Evolutionary conservation across 1,140 invertebrate species (phyloP).

Genomic region (Calosoma granatense): DNA sequence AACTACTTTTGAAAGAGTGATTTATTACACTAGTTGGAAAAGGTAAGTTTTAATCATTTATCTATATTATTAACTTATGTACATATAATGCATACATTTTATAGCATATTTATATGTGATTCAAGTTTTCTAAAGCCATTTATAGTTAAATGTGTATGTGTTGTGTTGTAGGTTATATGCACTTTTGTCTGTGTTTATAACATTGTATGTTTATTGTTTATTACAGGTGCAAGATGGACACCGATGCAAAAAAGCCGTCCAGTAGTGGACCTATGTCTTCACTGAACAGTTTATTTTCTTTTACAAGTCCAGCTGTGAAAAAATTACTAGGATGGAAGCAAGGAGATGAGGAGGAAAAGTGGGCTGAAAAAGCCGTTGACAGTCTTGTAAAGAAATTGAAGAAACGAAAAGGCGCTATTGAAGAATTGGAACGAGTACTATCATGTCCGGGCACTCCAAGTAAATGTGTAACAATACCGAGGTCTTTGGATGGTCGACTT

Average conservation of each 20-base stretch:
- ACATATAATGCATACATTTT: too few species aligned
- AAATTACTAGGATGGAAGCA: conserved; percentile 96
- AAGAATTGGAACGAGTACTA: conserved; percentile 89
- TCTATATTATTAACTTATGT: too few species aligned
- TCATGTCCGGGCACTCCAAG: conserved; percentile 87
- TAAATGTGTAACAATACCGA: conserved; percentile 96
- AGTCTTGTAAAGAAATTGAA: conserved; percentile 96
- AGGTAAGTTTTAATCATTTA: too few species aligned
- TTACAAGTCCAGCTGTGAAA: conserved; percentile 93
- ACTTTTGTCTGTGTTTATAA: background rate
- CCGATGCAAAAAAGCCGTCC: conserved; percentile 70
- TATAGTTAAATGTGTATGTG: background rate
- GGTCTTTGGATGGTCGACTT: conserved; percentile 88
- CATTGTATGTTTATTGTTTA: background rate
- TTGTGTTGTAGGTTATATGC: background rate
- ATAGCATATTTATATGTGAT: background rate
- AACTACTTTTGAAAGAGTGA: too few species aligned
- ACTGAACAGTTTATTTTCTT: conserved; percentile 88
- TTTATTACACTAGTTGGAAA: too few species aligned
- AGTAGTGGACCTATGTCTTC: conserved; percentile 78
- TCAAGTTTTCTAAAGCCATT: background rate
- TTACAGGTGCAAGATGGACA: conserved; percentile 51
- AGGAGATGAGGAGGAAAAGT: conserved; percentile 97
- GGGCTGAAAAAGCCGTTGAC: conserved; percentile 98
- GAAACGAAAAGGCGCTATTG: conserved; percentile 92